Conservation (phyloP, 2,888 invertebrate species). For the Drosophila colorata region DNA sequence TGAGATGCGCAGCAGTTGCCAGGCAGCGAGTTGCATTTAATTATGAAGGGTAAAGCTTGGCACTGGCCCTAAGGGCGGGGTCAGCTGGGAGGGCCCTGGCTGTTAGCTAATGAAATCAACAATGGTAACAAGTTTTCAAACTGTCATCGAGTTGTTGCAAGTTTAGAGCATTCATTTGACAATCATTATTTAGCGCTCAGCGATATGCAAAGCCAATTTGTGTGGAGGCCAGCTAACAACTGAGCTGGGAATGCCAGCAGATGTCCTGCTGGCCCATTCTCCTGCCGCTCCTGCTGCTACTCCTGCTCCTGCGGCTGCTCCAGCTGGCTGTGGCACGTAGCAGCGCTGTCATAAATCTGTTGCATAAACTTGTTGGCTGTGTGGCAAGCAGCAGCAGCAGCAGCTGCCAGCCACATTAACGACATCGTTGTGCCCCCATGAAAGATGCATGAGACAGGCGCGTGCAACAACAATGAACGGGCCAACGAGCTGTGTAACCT, state of each 20-base stretch:
- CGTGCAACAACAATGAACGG: conserved; percentile 47
- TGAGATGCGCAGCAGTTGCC: conserved; percentile 27
- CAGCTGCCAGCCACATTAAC: conserved; percentile 66
- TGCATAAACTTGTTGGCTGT: conserved; percentile 65
- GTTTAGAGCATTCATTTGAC: conserved; percentile 39
- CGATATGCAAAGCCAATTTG: conserved; percentile 54
- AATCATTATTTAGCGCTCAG: conserved; percentile 38
- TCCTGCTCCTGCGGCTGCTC: neutral
- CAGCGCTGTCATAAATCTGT: conserved; percentile 71
- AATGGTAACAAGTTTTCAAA: conserved; percentile 35
- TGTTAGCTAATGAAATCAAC: conserved; percentile 28
- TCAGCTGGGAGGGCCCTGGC: conserved; percentile 4
- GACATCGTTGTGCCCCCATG: conserved; percentile 46
- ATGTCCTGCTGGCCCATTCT: conserved; percentile 25
- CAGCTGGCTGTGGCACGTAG: conserved; percentile 59
- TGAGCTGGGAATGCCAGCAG: conserved; percentile 52
- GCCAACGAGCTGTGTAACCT: conserved; percentile 1
- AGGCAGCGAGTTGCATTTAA: conserved; percentile 53
- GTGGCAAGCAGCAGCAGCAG: conserved; percentile 24
- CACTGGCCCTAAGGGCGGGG: conserved; percentile 5
- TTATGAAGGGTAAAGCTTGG: conserved; percentile 50
- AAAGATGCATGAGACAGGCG: conserved; percentile 73
- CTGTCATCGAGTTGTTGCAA: conserved; percentile 35
- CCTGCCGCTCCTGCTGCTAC: conserved; percentile 1
- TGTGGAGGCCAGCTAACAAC: conserved; percentile 24